A percentile compares a stretch with the other conserved stretches of the same genome.
These are phyloP conservation scores for Sandelia bainsii DNA, from an alignment of 2,797 vertebrate genomes.

Conservation along the genomic window DNA sequence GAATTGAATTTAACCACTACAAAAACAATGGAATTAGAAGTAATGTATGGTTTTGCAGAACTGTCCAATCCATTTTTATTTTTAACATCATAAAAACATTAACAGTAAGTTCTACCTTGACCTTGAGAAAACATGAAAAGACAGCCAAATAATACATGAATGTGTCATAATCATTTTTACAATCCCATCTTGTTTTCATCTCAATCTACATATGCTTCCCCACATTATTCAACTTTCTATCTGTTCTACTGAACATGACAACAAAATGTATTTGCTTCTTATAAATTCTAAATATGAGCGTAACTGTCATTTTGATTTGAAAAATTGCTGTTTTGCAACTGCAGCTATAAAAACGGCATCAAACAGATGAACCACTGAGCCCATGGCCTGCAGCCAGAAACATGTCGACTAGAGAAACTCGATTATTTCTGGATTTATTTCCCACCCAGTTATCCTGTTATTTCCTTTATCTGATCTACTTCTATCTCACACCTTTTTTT, in stretches of 20 bases:
- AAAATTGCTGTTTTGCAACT: background rate
- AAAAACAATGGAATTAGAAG: too few relatives aligned
- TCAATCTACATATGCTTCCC: background rate
- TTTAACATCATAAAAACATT: too few relatives aligned
- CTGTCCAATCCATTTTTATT: too few relatives aligned
- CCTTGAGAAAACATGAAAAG: background rate
- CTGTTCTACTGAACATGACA: background rate
- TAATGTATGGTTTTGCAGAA: too few relatives aligned
- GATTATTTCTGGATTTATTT: slow-evolving; percentile 34
- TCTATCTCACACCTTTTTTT: background rate
- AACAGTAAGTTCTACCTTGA: too few relatives aligned
- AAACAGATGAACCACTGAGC: slow-evolving; percentile 20
- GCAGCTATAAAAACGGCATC: slow-evolving; percentile 28
- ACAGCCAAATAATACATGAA: background rate
- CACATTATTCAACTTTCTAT: too few relatives aligned
- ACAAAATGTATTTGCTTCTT: background rate
- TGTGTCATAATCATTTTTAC: background rate
- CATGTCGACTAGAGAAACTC: slow-evolving; percentile 15
- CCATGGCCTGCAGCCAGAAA: slow-evolving; percentile 45
- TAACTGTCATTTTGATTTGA: background rate
- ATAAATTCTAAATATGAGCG: slow-evolving; percentile 27
- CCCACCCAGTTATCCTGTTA: slow-evolving; percentile 9
- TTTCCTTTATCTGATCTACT: slow-evolving; percentile 13
- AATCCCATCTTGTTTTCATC: background rate
- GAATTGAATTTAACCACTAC: too few relatives aligned